phyloP scores from a whole-genome alignment of 2,888 invertebrate species.

The Spilarctia lutea region DNA sequence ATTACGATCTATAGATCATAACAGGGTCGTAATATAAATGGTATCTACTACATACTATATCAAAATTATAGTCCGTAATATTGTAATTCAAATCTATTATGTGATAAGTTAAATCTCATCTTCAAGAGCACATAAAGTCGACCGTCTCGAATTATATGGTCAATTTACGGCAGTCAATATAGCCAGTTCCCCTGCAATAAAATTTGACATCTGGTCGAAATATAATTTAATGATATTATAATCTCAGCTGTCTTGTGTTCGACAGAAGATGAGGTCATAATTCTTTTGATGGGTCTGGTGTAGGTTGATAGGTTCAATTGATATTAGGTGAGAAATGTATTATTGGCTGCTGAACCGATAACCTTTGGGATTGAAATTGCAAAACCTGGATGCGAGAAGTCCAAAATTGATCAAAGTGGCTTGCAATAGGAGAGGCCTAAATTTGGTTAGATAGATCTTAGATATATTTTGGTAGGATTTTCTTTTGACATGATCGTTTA shows the following conservation, averaged over 20 bases:
- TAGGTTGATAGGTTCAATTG: background rate
- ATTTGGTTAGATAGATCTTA: too few species aligned
- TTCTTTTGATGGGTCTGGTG: background rate
- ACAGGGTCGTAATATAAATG: background rate
- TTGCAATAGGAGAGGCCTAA: too few species aligned
- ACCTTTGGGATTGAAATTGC: too few species aligned
- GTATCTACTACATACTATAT: background rate
- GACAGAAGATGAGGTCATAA: background rate
- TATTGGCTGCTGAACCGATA: too few species aligned
- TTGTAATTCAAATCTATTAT: background rate
- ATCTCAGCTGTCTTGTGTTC: background rate
- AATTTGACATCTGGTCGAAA: background rate
- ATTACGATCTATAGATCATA: background rate
- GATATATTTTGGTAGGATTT: too few species aligned
- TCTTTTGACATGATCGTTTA: too few species aligned
- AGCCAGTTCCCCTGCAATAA: background rate
- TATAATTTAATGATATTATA: slow-evolving; percentile 2
- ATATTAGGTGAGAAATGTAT: background rate
- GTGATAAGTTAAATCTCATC: background rate
- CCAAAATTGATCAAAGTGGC: too few species aligned
- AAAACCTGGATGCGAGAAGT: too few species aligned
- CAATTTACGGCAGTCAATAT: slow-evolving; percentile 5
- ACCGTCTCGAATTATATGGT: background rate
- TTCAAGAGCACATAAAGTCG: slow-evolving; percentile 1
- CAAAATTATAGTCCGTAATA: background rate